Evolutionary conservation across 1,140 invertebrate species (phyloP), one percentile per base, ranked within the genome.

Genomic region (Doryteuthis pealeii): DNA sequence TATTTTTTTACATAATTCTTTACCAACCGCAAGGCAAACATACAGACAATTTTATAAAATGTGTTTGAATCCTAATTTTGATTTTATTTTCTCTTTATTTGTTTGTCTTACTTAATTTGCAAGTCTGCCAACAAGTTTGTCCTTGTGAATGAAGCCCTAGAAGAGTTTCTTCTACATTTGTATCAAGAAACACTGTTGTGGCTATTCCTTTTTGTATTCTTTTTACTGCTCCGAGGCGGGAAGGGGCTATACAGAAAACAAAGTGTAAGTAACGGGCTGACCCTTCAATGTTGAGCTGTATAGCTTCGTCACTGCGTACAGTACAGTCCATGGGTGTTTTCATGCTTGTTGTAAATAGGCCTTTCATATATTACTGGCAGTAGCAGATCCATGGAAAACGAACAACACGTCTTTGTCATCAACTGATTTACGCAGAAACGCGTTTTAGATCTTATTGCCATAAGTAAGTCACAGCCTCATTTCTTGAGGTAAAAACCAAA

Each of bases 181-280:
- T 22, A 32, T 43, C 40, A 40, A 45, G 15, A 22, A 28, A 49
- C 22, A 43, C 70, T 71, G 32, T 71, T 45, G 70, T 45, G 70
- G 43, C 70, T 45, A 40, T 49, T 40, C 43, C 43, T 71, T 30
- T 30, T 71, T 71, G 70, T 71, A 30, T 71, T 71, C 70, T 71
- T 71, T 71, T 71, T 40, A 45, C 43, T 71, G 33, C 33, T 71
- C 32, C 43, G 43, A 45, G 33, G 33, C 15, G 33, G 43, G 70
- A 71, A 40, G 43, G 35, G 70, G 70, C 35, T 22, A 15, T 71
- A 40, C 70, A 40, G 33, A 49, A 49, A 71, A 71, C 33, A 40
- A 71, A 49, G 43, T 45, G 70, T 45, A 40, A 40, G 33, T 71
- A 71, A 71, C 35, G 67, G 33, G 30, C 30, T 69, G 30, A 69